A percentile compares a stretch with the other conserved stretches of the same genome.
phyloP scores from a whole-genome alignment of 1,140 invertebrate genomes.

The Temnothorax curvispinosus region DNA sequence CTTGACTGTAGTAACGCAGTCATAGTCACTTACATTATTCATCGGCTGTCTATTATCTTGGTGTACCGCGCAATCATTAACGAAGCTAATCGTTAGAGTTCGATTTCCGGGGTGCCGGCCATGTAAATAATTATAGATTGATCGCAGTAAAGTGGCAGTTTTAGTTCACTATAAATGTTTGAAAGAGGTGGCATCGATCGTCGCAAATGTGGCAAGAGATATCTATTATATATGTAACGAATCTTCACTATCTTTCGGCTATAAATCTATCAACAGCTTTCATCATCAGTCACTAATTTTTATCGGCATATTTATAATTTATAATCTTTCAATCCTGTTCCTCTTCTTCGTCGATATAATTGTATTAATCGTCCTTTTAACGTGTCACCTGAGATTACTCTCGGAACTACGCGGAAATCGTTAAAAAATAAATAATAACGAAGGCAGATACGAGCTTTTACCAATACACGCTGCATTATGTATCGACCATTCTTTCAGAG shows the following conservation, averaged over 20 bases:
- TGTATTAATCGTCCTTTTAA: background rate
- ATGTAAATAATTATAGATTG: slow-evolving; percentile 65
- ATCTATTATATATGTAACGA: slow-evolving; percentile 34
- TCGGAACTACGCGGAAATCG: background rate
- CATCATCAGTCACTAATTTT: background rate
- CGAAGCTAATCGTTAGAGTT: slow-evolving; percentile 50
- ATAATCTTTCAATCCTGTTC: slow-evolving; percentile 9
- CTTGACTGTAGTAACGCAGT: background rate
- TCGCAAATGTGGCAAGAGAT: background rate
- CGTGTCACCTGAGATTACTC: background rate
- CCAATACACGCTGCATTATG: background rate
- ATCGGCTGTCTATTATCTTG: slow-evolving; percentile 14
- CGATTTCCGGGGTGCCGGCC: slow-evolving; percentile 48
- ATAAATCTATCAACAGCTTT: slow-evolving; percentile 37
- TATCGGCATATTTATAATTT: background rate
- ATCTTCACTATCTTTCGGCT: slow-evolving; percentile 3
- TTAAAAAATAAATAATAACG: background rate
- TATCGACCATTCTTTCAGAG: too few species aligned
- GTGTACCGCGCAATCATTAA: background rate
- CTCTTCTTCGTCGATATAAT: background rate
- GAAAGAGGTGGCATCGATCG: slow-evolving; percentile 48
- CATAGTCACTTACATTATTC: slow-evolving; percentile 44
- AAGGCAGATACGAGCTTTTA: background rate
- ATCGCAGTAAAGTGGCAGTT: slow-evolving; percentile 46
- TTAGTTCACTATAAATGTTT: slow-evolving; percentile 53